Percentiles rank a stretch among this genome's conserved stretches.
These are phyloP conservation scores for Chloroceryle aenea DNA, from an alignment of 2,113 vertebrate genomes.

Conservation along the genomic window DNA sequence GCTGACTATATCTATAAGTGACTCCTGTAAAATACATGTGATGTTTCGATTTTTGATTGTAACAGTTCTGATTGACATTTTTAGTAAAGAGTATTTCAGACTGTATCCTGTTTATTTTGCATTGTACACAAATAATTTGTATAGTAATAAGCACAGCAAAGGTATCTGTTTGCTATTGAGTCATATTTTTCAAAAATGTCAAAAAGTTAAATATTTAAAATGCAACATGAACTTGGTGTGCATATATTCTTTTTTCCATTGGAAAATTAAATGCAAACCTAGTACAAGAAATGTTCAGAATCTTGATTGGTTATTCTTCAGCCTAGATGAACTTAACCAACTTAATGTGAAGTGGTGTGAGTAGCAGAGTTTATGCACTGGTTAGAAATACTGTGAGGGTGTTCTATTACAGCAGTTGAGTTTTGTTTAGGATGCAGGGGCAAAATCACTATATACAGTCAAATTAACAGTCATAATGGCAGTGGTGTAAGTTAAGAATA, in stretches of 20 bases:
- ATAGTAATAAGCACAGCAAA: not conserved
- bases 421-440: not conserved
- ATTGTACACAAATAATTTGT: not conserved
- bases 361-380: not conserved
- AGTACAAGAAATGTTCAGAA: not conserved
- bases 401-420: not conserved
- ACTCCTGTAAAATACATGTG: not conserved
- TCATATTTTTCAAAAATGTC: not conserved
- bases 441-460: not conserved
- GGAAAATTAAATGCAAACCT: not conserved
- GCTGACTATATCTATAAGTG: accelerated
- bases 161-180: not conserved
- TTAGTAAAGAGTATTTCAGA: not conserved
- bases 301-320: not conserved
- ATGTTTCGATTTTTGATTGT: not conserved
- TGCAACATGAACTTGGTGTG: accelerated
- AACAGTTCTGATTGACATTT: not conserved
- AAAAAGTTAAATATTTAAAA: not conserved
- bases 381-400: not conserved
- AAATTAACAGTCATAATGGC: not conserved
- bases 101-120: not conserved
- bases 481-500: not conserved
- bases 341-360: not conserved
- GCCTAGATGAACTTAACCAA: not conserved
- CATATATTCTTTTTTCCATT: not conserved